Base-by-base conservation (phyloP, 2,113 vertebrate genomes). In the Cynocephalus volans region DNA sequence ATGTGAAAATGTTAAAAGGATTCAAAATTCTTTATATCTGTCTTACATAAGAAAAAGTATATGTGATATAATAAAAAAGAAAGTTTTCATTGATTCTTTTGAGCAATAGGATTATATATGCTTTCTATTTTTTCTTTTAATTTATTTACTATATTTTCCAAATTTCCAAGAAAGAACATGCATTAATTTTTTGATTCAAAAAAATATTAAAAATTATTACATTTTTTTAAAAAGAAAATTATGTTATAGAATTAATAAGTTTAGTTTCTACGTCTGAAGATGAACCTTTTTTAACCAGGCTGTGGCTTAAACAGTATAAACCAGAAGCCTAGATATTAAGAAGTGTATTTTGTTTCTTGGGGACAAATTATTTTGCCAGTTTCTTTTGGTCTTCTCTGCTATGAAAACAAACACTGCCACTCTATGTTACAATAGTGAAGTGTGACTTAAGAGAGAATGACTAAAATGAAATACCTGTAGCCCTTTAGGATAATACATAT, bases 201-300 rank as follows among this genome's bases (percentile, higher is more conserved):
- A 70, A 41, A 60, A 48, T 80, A 81, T 90, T 80, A 56, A 93
- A 95, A 93, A 14, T 14, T 5, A 1, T 84, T 84, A 1, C 8
- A 62, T 24, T 77, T 93, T 90, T 65, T 8, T 3, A 60, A 83
- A 88, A 92, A 77, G 19, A 65, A 81, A 95, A 93, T 75, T 82
- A 58, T 21, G 48, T 12, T 90, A 75, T 65, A 80, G 64, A 67
- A 41, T 84, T 67, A n/a, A 24, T 24, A 73, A 9, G 4, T 48
- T 90, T 79, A 58, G 54, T 96, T 88, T 95, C 26, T 86, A 70
- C 45, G 33, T 86, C 79, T 92, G 33, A 96, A 81, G 64, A 73
- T 50, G 4, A 83, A 52, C 6, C 2, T 41, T 65, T 93, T 93
- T 75, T 23, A 93, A 69, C 14, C n/a, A 91, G 31, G 8, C 9